Evolutionary conservation across 2,113 vertebrate species (phyloP), one percentile per base, ranked within the genome.

Genomic region (Bos javanicus): DNA sequence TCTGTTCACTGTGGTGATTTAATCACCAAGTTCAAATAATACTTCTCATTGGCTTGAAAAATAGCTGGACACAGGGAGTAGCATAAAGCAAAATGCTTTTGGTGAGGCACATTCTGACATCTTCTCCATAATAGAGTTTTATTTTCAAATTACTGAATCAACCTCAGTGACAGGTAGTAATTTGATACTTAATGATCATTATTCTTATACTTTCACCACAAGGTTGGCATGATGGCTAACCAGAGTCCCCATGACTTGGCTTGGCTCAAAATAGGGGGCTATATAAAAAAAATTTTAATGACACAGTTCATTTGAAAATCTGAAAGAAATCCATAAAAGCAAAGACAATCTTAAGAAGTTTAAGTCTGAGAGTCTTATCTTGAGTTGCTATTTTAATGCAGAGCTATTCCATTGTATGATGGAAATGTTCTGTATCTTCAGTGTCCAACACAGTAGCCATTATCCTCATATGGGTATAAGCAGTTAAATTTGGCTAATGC

Each of bases 111-210:
- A 7, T 56, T 54, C n/a, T 71, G 91, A 91, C 64, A 93, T 60
- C 57, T 83, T 84, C 81, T 91, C 33, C 7, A 50, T 17, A 86
- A 26, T 36, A 56, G 21, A 62, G 59, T 78, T 90, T 88, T 90
- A 82, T 94, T 94, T 91, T 84, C 60, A 95, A 93, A 83, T 71
- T 43, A 56, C 78, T 97, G 60, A 93, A 46, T 89, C 82, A 94
- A 46, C 10, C 30, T 46, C 2, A 67, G 14, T 48, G 30, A n/a
- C 43, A 67, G 21, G 14, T 33, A 60, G 54, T 67, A 54, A 81
- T 64, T 64, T 8, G 39, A 26, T 74, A 6, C 46, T 81, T 81
- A 86, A 28, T 50, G 11, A 54, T 43, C n/a, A 36, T 52, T 56
- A 84, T n/a, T n/a, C 26, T 76, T 76, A 87, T 3, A 54, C 10